A percentile compares a stretch with the other conserved stretches of the same genome.
Conservation (phyloP, 2,888 invertebrate genomes). For the Papilio elwesi region DNA sequence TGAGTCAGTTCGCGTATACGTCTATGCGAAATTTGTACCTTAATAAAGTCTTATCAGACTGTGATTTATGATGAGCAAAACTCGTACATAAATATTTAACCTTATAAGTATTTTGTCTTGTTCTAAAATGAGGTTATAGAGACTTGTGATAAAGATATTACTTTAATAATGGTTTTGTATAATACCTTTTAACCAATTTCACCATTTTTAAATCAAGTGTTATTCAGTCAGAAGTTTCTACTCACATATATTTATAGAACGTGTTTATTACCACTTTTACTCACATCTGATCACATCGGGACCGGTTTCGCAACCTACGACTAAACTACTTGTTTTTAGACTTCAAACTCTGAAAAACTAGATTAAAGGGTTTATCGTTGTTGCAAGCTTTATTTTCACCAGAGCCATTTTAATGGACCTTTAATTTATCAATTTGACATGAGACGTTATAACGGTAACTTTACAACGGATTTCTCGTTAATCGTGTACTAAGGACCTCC, state of each 20-base stretch:
- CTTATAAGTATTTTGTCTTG: not conserved
- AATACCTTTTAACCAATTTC: not conserved
- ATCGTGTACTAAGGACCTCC: no score
- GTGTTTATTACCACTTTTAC: slow-evolving; percentile 20
- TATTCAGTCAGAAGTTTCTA: not conserved
- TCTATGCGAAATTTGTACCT: slow-evolving; percentile 14
- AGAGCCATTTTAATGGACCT: not conserved
- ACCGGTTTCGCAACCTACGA: not conserved
- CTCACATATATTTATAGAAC: slow-evolving; percentile 14
- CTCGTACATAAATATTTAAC: not conserved
- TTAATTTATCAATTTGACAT: not conserved
- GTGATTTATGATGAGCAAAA: not conserved
- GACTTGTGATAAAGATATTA: not conserved
- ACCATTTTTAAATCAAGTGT: not conserved
- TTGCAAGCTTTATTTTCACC: not conserved
- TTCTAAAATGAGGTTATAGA: slow-evolving; percentile 4
- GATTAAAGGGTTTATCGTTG: slow-evolving; percentile 2
- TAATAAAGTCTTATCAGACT: slow-evolving; percentile 13
- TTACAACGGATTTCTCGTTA: not conserved
- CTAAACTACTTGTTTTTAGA: slow-evolving; percentile 8
- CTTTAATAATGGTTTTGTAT: not conserved
- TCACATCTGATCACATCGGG: slow-evolving; percentile 18
- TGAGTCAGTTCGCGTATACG: slow-evolving; percentile 32
- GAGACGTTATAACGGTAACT: not conserved
- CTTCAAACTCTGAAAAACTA: not conserved